Evolutionary conservation across 2,888 invertebrate genomes (phyloP).

Genomic region (Proisotoma minuta): DNA sequence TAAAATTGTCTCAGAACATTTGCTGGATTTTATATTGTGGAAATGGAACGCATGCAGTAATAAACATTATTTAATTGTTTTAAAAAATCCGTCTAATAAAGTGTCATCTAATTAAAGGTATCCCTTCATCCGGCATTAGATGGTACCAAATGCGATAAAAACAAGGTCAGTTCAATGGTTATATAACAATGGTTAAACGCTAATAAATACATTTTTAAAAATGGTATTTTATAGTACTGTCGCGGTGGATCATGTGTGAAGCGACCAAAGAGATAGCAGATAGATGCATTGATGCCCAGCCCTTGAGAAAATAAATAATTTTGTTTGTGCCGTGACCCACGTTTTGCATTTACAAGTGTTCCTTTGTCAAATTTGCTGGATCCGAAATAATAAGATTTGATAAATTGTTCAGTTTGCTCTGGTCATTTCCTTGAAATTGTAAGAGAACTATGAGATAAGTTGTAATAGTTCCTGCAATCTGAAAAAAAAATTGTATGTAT

Average conservation of each 20-base stretch:
- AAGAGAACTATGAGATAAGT: no score
- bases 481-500: no score
- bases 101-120: no score
- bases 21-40: constrained; percentile 51
- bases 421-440: no score
- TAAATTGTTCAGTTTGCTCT: no score
- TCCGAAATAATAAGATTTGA: no score
- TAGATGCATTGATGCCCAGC: background rate
- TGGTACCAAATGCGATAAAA: constrained; percentile 49
- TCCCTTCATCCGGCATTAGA: constrained; percentile 51
- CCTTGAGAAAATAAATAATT: background rate
- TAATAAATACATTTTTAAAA: background rate
- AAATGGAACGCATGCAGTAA: constrained; percentile 50
- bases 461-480: no score
- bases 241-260: constrained; percentile 11
- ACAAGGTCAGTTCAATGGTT: constrained; percentile 29
- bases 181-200: background rate
- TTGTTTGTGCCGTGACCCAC: no score
- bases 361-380: no score
- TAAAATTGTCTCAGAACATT: constrained; percentile 46
- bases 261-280: background rate
- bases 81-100: no score
- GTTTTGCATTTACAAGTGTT: no score
- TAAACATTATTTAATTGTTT: no score
- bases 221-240: constrained; percentile 8